A percentile compares a stretch with the other conserved stretches of the same genome.
Conservation (phyloP, 2,113 vertebrate species). For the Neomonachus schauinslandi region DNA sequence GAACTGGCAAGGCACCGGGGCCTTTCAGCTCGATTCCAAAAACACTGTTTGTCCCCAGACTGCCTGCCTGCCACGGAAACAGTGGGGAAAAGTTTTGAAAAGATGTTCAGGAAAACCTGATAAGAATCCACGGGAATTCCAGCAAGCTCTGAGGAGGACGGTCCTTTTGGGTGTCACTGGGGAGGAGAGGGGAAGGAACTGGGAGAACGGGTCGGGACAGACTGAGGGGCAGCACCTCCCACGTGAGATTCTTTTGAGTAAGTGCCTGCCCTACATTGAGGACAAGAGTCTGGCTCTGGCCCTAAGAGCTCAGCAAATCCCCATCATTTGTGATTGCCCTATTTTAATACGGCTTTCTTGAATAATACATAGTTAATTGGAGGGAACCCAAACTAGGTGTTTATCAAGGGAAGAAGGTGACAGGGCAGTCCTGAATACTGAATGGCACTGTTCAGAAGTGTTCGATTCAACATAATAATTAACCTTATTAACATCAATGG, state of each 20-base stretch:
- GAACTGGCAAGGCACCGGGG: neutral
- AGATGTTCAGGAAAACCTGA: neutral
- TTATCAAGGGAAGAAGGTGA: conserved; percentile 34
- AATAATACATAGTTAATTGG: conserved; percentile 48
- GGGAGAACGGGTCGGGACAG: neutral
- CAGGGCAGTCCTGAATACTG: conserved; percentile 56
- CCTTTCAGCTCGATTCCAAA: neutral
- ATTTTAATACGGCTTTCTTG: conserved; percentile 25
- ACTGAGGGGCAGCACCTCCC: rapidly evolving
- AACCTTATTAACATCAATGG: conserved; percentile 66
- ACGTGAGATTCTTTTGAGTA: neutral
- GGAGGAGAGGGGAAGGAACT: neutral
- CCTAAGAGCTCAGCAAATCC: neutral
- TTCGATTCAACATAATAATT: conserved; percentile 48
- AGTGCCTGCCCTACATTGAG: rapidly evolving
- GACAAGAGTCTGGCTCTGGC: neutral
- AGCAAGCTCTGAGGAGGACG: neutral
- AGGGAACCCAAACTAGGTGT: neutral
- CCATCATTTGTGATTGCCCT: neutral
- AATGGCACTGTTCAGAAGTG: conserved; percentile 54
- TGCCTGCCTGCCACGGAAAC: neutral
- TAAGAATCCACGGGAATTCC: neutral
- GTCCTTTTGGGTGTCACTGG: neutral
- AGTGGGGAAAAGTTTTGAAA: neutral
- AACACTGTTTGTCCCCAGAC: neutral